Conservation (phyloP, 2,888 invertebrate species). For the Amiota mariae region DNA sequence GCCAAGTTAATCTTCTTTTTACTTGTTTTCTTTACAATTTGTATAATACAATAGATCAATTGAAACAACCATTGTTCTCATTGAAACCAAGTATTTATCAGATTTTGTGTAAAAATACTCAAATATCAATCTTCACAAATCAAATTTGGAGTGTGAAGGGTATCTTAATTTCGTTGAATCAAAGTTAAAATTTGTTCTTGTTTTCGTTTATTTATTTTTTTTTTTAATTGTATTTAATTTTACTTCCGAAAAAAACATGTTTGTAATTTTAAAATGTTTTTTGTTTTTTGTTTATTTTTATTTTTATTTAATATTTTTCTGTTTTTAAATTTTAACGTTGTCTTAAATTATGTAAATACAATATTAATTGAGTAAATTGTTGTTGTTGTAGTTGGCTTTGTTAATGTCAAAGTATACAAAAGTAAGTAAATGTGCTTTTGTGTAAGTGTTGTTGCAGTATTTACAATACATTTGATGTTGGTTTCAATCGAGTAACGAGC, state of each 20-base stretch:
- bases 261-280: slow-evolving; percentile 48
- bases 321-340: neutral
- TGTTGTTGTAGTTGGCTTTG: neutral
- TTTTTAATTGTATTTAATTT: slow-evolving; percentile 46
- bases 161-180: slow-evolving; percentile 50
- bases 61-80: no score
- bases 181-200: slow-evolving; percentile 36
- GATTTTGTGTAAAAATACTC: no score
- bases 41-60: no score
- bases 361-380: no score
- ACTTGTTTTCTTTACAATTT: no score
- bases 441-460: no score
- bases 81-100: no score
- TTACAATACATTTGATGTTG: no score
- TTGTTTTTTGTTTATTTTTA: slow-evolving; percentile 37
- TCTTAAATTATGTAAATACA: no score
- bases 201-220: slow-evolving; percentile 35
- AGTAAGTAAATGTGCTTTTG: no score
- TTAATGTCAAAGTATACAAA: neutral
- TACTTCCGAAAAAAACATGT: slow-evolving; percentile 57
- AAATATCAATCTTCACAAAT: no score
- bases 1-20: no score
- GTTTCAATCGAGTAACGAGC: slow-evolving; percentile 13
- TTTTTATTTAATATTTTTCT: neutral
- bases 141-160: slow-evolving; percentile 25